Conservation (phyloP, 2,797 vertebrate genomes). For the Anabas testudineus region DNA sequence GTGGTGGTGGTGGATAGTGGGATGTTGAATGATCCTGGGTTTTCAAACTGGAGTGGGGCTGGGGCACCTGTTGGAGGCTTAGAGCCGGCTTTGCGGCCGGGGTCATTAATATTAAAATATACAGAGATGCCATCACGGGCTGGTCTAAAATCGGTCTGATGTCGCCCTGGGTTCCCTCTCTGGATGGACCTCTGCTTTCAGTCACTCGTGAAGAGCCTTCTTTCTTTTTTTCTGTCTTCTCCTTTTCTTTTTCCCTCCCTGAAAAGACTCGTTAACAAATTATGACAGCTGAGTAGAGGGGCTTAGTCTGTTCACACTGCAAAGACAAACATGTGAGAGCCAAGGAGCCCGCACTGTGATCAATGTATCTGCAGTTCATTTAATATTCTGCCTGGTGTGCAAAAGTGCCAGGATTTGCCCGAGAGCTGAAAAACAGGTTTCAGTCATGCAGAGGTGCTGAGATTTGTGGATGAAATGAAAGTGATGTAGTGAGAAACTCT, state of each 20-base stretch:
- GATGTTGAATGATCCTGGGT: constrained; percentile 69
- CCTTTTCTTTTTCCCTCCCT: constrained; percentile 77
- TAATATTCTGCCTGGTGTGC: constrained; percentile 61
- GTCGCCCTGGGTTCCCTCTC: constrained; percentile 83
- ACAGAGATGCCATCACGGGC: constrained; percentile 90
- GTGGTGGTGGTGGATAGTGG: constrained; percentile 57
- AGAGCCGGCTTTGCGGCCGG: constrained; percentile 76
- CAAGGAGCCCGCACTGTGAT: constrained; percentile 62
- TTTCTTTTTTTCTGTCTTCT: constrained; percentile 79
- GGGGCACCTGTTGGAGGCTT: constrained; percentile 85
- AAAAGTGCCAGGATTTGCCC: constrained; percentile 45
- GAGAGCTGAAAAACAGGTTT: constrained; percentile 35
- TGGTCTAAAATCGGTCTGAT: constrained; percentile 90
- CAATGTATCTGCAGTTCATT: constrained; percentile 70
- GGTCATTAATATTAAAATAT: constrained; percentile 91
- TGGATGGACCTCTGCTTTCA: constrained; percentile 85
- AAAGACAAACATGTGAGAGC: constrained; percentile 82
- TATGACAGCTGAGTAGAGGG: constrained; percentile 89
- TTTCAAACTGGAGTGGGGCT: constrained; percentile 69
- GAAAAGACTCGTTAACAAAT: constrained; percentile 89
- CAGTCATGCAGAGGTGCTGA: constrained; percentile 26
- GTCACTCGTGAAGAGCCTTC: constrained; percentile 82
- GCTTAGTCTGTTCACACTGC: constrained; percentile 83
- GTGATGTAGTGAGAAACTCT: neutral
- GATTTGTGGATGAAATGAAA: neutral